Percentiles rank a stretch among this genome's conserved stretches.
Evolutionary conservation across 2,888 invertebrate genomes (phyloP).

Genomic region (Phaonia tiefii): DNA sequence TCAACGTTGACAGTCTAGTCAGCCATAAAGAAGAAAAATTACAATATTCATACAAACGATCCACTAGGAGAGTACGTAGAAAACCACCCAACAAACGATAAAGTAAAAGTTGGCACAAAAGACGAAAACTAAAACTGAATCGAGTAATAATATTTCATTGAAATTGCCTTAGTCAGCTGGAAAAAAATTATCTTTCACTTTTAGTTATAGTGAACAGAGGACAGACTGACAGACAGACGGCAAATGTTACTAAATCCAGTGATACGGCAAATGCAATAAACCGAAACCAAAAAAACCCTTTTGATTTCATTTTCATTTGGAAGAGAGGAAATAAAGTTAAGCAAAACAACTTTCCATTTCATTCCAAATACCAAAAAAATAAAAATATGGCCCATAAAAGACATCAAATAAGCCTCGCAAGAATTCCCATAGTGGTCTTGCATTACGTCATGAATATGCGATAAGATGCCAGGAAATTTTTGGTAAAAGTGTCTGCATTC

Average conservation of each 20-base stretch:
- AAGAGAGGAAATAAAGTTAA: conserved; percentile 27
- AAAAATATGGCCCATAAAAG: conserved; percentile 8
- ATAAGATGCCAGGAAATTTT: neutral
- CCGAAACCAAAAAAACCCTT: conserved; percentile 42
- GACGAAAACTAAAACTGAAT: neutral
- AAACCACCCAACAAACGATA: conserved; percentile 37
- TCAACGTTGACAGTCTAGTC: conserved; percentile 60
- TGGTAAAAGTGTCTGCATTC: neutral
- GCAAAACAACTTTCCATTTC: conserved; percentile 59
- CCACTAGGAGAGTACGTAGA: neutral
- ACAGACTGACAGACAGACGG: neutral
- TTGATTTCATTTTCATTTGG: conserved; percentile 26
- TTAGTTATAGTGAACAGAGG: conserved; percentile 7
- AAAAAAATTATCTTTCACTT: conserved; percentile 56
- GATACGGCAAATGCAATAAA: conserved; percentile 21
- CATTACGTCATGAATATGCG: too few relatives aligned
- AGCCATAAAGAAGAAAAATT: conserved; percentile 53
- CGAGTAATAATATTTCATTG: conserved; percentile 53
- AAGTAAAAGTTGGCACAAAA: conserved; percentile 56
- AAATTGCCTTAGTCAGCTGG: conserved; percentile 26
- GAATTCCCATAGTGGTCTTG: neutral
- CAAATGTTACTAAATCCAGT: too few relatives aligned
- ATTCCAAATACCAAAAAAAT: conserved; percentile 35
- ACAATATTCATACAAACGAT: conserved; percentile 34
- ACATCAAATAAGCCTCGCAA: neutral